These are phyloP conservation scores for Mixornis gularis DNA, from an alignment of 2,113 vertebrate species.

Conservation along the genomic window DNA sequence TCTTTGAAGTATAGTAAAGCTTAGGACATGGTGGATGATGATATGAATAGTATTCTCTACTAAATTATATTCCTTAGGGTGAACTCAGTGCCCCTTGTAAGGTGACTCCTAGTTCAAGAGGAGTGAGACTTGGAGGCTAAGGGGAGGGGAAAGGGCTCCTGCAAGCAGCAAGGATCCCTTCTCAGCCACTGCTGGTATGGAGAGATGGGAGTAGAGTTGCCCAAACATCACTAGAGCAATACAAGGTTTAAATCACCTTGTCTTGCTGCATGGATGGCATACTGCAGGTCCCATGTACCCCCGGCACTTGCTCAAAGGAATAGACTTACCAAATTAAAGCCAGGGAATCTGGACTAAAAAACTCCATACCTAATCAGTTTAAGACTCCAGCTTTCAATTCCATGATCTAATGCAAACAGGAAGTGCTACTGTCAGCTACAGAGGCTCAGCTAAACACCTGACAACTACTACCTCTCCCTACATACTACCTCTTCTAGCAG, in stretches of 20 bases:
- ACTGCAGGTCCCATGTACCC: not conserved
- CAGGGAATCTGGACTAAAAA: not conserved
- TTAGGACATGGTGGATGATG: not conserved
- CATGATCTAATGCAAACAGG: not conserved
- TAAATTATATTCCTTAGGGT: not conserved
- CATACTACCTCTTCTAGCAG: not conserved
- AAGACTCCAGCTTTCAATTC: not conserved
- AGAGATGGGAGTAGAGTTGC: not conserved
- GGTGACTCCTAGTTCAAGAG: not conserved
- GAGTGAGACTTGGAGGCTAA: not conserved
- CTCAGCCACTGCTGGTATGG: not conserved
- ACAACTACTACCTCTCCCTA: not conserved
- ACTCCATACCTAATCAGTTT: fast-evolving
- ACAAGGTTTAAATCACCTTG: not conserved
- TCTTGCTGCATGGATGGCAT: not conserved
- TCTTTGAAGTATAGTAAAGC: not conserved
- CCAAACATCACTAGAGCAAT: not conserved
- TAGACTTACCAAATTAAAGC: not conserved
- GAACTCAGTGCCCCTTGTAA: not conserved
- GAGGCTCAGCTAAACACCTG: not conserved
- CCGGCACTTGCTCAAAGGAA: not conserved
- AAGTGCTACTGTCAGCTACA: not conserved
- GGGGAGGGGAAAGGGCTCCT: not conserved
- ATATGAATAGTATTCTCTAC: not conserved
- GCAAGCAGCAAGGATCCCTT: not conserved